These are phyloP conservation scores for Mus spretus DNA, from an alignment of 2,797 vertebrate species.

Conservation along the genomic window DNA sequence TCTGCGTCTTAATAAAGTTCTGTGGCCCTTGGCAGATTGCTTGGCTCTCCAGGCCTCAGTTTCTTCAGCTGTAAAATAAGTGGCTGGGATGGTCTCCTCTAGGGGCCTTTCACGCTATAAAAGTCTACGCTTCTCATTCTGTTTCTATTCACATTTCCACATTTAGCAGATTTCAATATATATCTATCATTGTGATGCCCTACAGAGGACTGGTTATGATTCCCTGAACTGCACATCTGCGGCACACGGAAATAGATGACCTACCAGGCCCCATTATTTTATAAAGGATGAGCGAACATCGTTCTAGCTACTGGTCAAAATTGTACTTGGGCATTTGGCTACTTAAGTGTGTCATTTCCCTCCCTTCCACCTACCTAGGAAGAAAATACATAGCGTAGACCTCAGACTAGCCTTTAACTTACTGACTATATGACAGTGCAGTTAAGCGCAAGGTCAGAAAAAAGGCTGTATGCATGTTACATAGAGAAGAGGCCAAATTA, in stretches of 20 bases:
- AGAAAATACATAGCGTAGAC: background rate
- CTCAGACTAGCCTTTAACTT: constrained; percentile 54
- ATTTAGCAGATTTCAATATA: constrained; percentile 73
- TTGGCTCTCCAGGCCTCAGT: constrained; percentile 61
- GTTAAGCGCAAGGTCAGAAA: constrained; percentile 17
- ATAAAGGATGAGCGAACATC: background rate
- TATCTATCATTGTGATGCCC: constrained; percentile 63
- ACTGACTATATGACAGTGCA: background rate
- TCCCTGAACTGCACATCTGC: constrained; percentile 3
- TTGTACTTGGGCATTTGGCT: constrained; percentile 14
- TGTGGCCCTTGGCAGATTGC: constrained; percentile 41
- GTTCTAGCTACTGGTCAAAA: constrained; percentile 20
- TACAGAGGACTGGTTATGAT: constrained; percentile 58
- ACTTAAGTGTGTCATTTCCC: background rate
- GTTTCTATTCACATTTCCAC: constrained; percentile 56
- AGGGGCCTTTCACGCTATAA: constrained; percentile 52
- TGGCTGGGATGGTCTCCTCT: constrained; percentile 50
- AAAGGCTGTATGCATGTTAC: background rate
- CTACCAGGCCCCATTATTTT: constrained; percentile 50
- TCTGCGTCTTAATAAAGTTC: constrained; percentile 57
- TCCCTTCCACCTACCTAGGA: background rate
- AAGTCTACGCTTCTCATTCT: constrained; percentile 55
- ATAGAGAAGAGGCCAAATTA: background rate
- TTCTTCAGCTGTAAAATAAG: constrained; percentile 79
- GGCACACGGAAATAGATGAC: constrained; percentile 42